Evolutionary conservation across 1,140 invertebrate species (phyloP).

Genomic region (Gonatopus flavifemur): DNA sequence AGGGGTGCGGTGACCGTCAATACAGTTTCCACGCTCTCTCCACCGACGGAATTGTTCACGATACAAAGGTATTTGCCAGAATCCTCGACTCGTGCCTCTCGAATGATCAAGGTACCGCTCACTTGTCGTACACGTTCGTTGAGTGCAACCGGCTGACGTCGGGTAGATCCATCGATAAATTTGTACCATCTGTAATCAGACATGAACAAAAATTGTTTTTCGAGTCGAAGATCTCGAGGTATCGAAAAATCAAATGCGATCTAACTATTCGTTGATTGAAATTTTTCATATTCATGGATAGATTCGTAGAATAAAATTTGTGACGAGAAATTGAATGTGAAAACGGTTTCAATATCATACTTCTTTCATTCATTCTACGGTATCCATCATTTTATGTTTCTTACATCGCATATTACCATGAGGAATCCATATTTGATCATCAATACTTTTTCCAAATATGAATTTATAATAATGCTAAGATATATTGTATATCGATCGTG

Average conservation of each 20-base stretch:
- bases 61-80: slow-evolving; percentile 93
- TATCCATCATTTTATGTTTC: slow-evolving; percentile 13
- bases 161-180: slow-evolving; percentile 81
- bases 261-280: too few relatives aligned
- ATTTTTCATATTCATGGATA: neutral
- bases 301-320: too few relatives aligned
- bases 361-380: slow-evolving; percentile 10
- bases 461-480: too few relatives aligned
- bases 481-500: too few relatives aligned
- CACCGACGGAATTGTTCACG: slow-evolving; percentile 91
- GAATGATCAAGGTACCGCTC: slow-evolving; percentile 91
- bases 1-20: slow-evolving; percentile 89
- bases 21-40: slow-evolving; percentile 89
- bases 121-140: slow-evolving; percentile 89
- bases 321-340: too few relatives aligned
- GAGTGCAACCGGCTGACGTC: slow-evolving; percentile 80
- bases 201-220: slow-evolving; percentile 15
- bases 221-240: too few relatives aligned
- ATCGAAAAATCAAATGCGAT: too few relatives aligned
- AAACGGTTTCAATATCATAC: too few relatives aligned
- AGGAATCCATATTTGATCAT: too few relatives aligned
- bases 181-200: slow-evolving; percentile 86
- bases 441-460: too few relatives aligned
- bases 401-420: too few relatives aligned
- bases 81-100: slow-evolving; percentile 86